Evolutionary conservation across 2,888 invertebrate species (phyloP), one percentile per base, ranked within the genome.

Genomic region (Epirrhoe tristata): DNA sequence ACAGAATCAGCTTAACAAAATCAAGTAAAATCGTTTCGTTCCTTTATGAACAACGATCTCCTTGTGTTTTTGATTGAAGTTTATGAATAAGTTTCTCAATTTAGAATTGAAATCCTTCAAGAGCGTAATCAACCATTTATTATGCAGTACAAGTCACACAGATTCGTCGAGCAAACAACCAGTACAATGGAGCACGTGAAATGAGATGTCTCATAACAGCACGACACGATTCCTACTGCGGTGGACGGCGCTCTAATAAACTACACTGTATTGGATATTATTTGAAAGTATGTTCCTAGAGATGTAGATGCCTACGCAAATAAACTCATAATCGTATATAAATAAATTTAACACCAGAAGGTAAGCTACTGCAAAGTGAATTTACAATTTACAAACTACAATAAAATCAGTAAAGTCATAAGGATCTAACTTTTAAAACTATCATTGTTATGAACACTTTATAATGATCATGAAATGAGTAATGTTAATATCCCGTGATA

Each of bases 141-240:
- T 72, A 79, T 76, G 73, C 64, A 72, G 72, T 74, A 58, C 74
- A 73, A 66, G 73, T 79, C 70, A 76, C 70, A 79, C 74, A 73
- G 77, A 79, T 83, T 81, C 80, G 77, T 79, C 77, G 78, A 80
- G 80, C 80, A 85, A 85, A 86, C 85, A 85, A 79, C 78, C n/a
- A 74, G 73, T 76, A 88, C 90, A 88, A 89, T 86, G 78, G 82
- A 83, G 83, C 87, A 89, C 82, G 83, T 89, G 84, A 90, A 91
- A 91, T 91, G 91, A 91, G 89, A 89, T 88, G 89, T 92, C 88
- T 90, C 90, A 90, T 90, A 90, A 91, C 85, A 82, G 74, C 74
- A 73, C 74, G 78, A 75, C 76, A 77, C 70, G 60, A 73, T 75
- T 70, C 36, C 74, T 66, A 62, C 48, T 61, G 72, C 74, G 74